Conservation (phyloP, 1,140 invertebrate genomes). For the Seison nebaliae region DNA sequence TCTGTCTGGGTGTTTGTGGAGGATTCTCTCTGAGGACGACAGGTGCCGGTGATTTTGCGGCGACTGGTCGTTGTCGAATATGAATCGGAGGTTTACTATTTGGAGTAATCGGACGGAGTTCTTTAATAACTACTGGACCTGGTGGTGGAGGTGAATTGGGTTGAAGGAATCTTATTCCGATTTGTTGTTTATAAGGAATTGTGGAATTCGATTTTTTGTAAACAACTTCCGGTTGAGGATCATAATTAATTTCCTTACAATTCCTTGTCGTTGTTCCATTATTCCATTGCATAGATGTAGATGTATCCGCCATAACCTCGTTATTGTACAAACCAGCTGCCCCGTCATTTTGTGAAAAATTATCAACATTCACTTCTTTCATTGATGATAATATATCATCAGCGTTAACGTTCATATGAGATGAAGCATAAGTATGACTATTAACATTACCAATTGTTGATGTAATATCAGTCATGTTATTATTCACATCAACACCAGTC, state of each 20-base stretch:
- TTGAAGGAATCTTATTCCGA: conserved; percentile 3
- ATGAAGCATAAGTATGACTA: too few relatives aligned
- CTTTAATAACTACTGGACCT: conserved; percentile 8
- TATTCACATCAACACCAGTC: too few relatives aligned
- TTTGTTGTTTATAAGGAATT: conserved; percentile 6
- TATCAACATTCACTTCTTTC: too few relatives aligned
- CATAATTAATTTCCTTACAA: conserved; percentile 11
- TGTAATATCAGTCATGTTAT: too few relatives aligned
- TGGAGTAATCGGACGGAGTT: neutral
- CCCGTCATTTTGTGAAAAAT: too few relatives aligned
- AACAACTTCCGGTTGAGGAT: conserved; percentile 4
- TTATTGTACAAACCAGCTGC: too few relatives aligned
- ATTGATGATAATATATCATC: too few relatives aligned
- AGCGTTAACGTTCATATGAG: too few relatives aligned
- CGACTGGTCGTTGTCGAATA: conserved; percentile 2
- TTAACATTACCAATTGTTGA: too few relatives aligned
- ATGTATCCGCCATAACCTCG: too few relatives aligned
- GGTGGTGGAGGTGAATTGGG: conserved; percentile 11
- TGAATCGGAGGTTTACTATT: conserved; percentile 5
- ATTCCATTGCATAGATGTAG: too few relatives aligned
- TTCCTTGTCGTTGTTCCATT: too few relatives aligned
- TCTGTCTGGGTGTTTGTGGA: conserved; percentile 5
- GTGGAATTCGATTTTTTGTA: neutral
- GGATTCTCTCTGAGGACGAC: conserved; percentile 6
- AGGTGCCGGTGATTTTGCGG: conserved; percentile 3